Percentiles rank a stretch among this genome's conserved stretches.
Conservation (phyloP, 1,140 invertebrate species). For the Ceratosolen solmsi region DNA sequence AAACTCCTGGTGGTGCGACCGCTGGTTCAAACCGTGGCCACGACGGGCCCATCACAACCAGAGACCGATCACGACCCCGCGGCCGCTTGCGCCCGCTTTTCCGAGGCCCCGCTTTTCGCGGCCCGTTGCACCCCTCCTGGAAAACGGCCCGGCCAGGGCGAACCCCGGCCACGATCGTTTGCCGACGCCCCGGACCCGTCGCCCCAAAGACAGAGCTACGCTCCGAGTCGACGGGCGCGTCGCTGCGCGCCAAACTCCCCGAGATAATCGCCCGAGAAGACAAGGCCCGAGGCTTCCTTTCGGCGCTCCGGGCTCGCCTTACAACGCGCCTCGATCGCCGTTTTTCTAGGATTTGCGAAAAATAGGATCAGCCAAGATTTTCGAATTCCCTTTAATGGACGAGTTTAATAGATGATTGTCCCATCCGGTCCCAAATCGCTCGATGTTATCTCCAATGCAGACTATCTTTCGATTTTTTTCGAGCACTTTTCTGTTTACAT, state of each 20-base stretch:
- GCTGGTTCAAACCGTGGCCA: slow-evolving; percentile 23
- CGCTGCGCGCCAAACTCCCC: background rate
- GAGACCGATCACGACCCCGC: background rate
- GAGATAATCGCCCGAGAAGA: slow-evolving; percentile 13
- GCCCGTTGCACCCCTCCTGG: slow-evolving; percentile 18
- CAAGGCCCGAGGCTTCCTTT: slow-evolving; percentile 67
- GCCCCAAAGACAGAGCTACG: slow-evolving; percentile 11
- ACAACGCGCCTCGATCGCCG: slow-evolving; percentile 21
- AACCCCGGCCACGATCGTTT: background rate
- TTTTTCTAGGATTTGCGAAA: slow-evolving; percentile 44
- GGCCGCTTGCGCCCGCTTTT: background rate
- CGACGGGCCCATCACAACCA: no score
- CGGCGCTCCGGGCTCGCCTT: slow-evolving; percentile 47
- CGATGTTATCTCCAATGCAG: background rate
- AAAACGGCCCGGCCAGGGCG: background rate
- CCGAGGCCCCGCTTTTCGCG: slow-evolving; percentile 25
- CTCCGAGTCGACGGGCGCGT: no score
- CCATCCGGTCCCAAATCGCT: background rate
- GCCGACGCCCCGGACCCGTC: no score
- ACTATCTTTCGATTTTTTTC: background rate
- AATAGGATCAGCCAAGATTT: slow-evolving; percentile 1
- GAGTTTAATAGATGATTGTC: background rate
- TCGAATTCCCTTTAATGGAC: background rate
- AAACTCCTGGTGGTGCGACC: background rate
- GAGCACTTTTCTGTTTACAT: background rate